Evolutionary conservation across 2,797 vertebrate genomes (phyloP), one percentile per base, ranked within the genome.

Genomic region (Fistularia commersonii): DNA sequence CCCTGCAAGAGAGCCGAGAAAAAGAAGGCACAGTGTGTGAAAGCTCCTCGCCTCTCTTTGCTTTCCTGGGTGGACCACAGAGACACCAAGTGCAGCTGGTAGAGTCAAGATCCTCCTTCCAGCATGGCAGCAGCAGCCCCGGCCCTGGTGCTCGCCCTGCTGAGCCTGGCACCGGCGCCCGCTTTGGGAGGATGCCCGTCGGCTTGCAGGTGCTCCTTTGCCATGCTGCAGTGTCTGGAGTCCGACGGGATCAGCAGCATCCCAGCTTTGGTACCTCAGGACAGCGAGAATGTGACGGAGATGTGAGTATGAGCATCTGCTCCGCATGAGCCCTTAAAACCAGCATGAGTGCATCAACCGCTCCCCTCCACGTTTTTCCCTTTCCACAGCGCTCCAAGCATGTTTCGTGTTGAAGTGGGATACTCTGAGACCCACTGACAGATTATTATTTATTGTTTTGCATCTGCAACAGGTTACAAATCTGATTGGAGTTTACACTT

Each of bases 241-340:
- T 15, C 60, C 1, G 61, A 90, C 6, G 77, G 81, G 0, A 81
- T 91, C 63, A 35, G 48, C 66, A 71, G 72, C 78, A 65, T 91
- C 62, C 88, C 91, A 0, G 51, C 65, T 3, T 70, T 92, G 80
- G 77, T 69, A 0, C 38, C 7, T 2, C 86, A 88, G 44, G 91
- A 92, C 65, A 90, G 89, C 32, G 90, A 92, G 74, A 92, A 92
- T 41, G 63, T 92, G 74, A 92, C 91, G 0, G 91, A 92, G 71
- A 92, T 92, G 91, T 92, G 79, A 92, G 90, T 91, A 63, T 14
- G 23, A 66, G 11, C 54, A 57, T 59, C 69, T 53, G 45, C 41
- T 55, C 40, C 39, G 59, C 52, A 61, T 64, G 59, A 11, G 12
- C 31, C 45, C 23, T 14, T 39, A 8, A 55, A 31, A 23, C 34